Evolutionary conservation across 2,797 vertebrate species (phyloP), one percentile per base, ranked within the genome.

Genomic region (Scarus forsteni): DNA sequence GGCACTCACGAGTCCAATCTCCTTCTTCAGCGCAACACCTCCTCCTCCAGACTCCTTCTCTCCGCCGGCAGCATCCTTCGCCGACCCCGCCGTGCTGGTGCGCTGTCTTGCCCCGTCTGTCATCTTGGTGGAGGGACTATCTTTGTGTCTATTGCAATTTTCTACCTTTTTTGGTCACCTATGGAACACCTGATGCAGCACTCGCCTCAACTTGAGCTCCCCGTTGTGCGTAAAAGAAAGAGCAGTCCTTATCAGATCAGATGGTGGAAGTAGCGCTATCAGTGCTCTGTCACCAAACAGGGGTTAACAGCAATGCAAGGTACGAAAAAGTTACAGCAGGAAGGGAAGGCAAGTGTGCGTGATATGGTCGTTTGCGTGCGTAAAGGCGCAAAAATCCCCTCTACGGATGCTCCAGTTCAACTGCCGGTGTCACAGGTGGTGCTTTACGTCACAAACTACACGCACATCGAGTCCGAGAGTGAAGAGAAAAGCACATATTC

Each of bases 1-100:
- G 11, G 95, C 97, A 74, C 97, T 98, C 70, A 96, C 93, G 10
- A 98, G 94, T 34, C 97, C 97, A 61, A 98, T 98, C 73, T 97
- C 96, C 61, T 98, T 97, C 92, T 98, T 98, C 76, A 98, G 93
- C 5, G 95, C 95, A 8, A 98, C 96, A 3, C 94, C 95, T 3
- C 93, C 95, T 3, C 93, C 89, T 51, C 83, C 92, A 0, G 88
- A 83, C 16, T 84, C 83, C 69, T 86, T 64, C 13, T 69, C 91
- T 0, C 86, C 59, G 0, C 85, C 59, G n/a, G 80, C 82, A 60
- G 84, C 90, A 53, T 94, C 85, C 59, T 92, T 91, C 27, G 71
- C 38, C 2, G 90, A 81, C 10, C 85, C 81, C 8, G 89, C 58
- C 65, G 93, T 93, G 79, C 92, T 93, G 1, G 93, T 84, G 39